Evolutionary conservation across 1,140 invertebrate genomes (phyloP), one percentile per base, ranked within the genome.

Genomic region (Xylocopa sonorina): DNA sequence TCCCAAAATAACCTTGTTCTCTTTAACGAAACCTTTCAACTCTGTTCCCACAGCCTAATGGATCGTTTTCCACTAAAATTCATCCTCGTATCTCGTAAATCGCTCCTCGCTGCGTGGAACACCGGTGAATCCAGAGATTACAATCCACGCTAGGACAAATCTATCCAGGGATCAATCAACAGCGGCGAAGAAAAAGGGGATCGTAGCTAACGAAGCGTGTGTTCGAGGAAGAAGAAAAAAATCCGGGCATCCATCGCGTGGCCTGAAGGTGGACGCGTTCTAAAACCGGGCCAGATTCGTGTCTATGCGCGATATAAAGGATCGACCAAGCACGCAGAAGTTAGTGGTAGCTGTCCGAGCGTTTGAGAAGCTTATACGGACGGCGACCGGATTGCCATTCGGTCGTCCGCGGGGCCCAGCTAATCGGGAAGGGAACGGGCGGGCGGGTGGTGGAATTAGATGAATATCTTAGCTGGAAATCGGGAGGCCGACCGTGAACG

Each of bases 401-500:
- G 83, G 83, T 79, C 82, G 82, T 80, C 79, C 78, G 55, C 63
- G 79, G 64, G 63, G 74, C 58, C n/a, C 80, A 71, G 71, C 82
- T 87, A 87, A 87, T 87, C 86, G 82, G 75, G 46, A n/a, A n/a
- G n/a, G n/a, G n/a, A n/a, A n/a, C n/a, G n/a, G n/a, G n/a, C n/a
- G n/a, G n/a, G n/a, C n/a, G n/a, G n/a, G n/a, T n/a, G n/a, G 64
- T 57, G 84, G 82, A 85, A 87, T 87, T 85, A 85, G 83, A 87
- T 87, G 86, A 87, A 87, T 87, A 87, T 87, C 86, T 87, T 87
- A 87, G 63, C 80, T 87, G 86, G 86, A 87, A 87, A 87, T 87
- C 86, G 68, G 76, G 83, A 85, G 75, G 58, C 38, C 32, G 38
- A 82, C 58, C 57, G 34, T 29, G 77, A 58, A 62, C 46, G 50